These are phyloP conservation scores for Rutilus rutilus DNA, from an alignment of 2,113 vertebrate genomes.

Conservation along the genomic window DNA sequence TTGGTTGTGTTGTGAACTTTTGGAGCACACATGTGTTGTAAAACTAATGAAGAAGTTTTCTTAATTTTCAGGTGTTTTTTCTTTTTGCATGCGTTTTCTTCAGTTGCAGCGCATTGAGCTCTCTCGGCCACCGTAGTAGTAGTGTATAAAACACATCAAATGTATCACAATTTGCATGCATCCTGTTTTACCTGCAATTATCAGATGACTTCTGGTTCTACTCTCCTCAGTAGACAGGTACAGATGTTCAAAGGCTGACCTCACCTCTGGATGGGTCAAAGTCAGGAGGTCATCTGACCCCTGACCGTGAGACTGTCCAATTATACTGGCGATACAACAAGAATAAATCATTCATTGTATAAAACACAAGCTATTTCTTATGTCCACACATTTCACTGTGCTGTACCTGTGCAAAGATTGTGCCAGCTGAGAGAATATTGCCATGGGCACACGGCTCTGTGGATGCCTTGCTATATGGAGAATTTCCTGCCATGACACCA, in stretches of 20 bases:
- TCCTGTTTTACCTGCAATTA: slow-evolving; percentile 78
- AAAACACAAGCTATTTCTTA: neutral
- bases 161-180: neutral
- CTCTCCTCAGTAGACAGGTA: slow-evolving; percentile 69
- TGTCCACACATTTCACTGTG: too few species aligned
- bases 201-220: slow-evolving; percentile 70
- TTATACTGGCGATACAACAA: slow-evolving; percentile 66
- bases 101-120: too few species aligned
- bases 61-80: too few species aligned
- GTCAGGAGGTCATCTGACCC: slow-evolving; percentile 62
- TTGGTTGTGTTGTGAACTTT: too few species aligned
- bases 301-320: slow-evolving; percentile 59
- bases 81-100: too few species aligned
- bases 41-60: too few species aligned
- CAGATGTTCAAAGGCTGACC: slow-evolving; percentile 71
- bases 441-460: slow-evolving; percentile 76
- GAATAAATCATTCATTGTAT: slow-evolving; percentile 47
- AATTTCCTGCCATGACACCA: slow-evolving; percentile 73
- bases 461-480: slow-evolving; percentile 66
- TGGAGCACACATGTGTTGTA: too few species aligned
- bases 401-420: slow-evolving; percentile 79
- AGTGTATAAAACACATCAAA: neutral
- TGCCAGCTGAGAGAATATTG: slow-evolving; percentile 76
- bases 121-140: too few species aligned
- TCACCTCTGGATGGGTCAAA: slow-evolving; percentile 68